A percentile compares a stretch with the other conserved stretches of the same genome.
These are phyloP conservation scores for Diplodus sargus DNA, from an alignment of 2,797 vertebrate species.

Conservation along the genomic window DNA sequence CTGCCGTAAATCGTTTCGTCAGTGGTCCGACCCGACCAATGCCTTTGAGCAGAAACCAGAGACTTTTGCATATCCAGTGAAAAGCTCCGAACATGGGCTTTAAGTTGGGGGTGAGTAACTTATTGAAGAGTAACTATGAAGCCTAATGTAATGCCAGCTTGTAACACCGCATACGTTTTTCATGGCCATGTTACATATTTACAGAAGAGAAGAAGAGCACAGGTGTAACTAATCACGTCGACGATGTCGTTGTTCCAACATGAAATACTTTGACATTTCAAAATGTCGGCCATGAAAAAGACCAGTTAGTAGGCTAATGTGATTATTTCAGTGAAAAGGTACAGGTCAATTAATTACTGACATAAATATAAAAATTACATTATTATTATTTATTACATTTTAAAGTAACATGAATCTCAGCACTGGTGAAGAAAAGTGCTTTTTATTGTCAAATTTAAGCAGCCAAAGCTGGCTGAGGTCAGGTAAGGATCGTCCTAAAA, in stretches of 20 bases:
- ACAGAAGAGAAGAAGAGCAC: neutral
- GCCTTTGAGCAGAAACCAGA: no score
- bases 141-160: neutral
- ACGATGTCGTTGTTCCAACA: neutral
- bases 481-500: neutral
- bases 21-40: no score
- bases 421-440: neutral
- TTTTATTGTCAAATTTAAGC: neutral
- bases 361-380: no score
- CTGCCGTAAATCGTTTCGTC: no score
- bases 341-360: neutral
- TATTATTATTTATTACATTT: neutral
- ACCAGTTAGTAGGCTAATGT: neutral
- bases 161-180: no score
- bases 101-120: neutral
- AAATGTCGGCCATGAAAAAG: neutral
- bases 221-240: slow-evolving; percentile 3
- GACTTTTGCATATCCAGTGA: no score
- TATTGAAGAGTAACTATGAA: neutral
- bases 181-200: neutral
- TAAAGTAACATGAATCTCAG: neutral
- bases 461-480: neutral
- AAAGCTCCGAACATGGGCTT: no score
- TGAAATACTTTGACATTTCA: neutral
- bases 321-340: neutral